Base-by-base conservation (phyloP, 2,888 invertebrate genomes). In the Tortricodes alternella region DNA sequence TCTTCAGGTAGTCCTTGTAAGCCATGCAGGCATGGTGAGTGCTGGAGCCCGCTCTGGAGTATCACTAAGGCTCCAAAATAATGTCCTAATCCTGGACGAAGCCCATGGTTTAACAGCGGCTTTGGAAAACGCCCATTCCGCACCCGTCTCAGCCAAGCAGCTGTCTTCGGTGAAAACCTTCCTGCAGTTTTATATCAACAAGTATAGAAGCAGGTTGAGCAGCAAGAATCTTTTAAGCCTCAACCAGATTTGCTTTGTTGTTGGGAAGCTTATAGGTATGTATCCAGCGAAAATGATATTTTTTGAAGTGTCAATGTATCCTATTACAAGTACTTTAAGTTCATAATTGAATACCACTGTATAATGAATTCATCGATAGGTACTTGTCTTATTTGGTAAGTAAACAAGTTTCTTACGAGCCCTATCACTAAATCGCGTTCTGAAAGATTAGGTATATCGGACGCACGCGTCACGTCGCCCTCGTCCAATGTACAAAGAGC, bases 51-150 rank as follows among this genome's bases (percentile, higher is more conserved):
- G 90, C 2, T 75, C 84, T 0, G 90, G 90, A 0, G 68, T 84
- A 8, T 83, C 84, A 0, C 67, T 93, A 0, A 85, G 91, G 55
- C 70, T 93, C 1, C 93, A 94, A 68, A 93, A 94, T 65, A 96
- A 96, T 73, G 87, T 98, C 19, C 91, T 99, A 0, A 95, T 99
- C 58, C 92, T 97, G 13, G 99, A 99, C 76, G 99, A 99, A 83
- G 99, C 99, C 0, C 99, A 99, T 71, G 99, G 99, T 80, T 92
- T 99, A 1, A 87, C 98, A 7, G 97, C 98, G 60, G 96, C 98
- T 0, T 93, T 99, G 63, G 95, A 95, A 60, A 95, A 94, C 71
- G 96, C 98, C 68, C 94, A 99, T 75, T 96, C 96, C 59, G 93
- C 94, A 0, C 94, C 95, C 34, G 87, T 98, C 9, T 93, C 91